These are phyloP conservation scores for Trichoplusia ni DNA, from an alignment of 1,140 invertebrate genomes.

Conservation along the genomic window DNA sequence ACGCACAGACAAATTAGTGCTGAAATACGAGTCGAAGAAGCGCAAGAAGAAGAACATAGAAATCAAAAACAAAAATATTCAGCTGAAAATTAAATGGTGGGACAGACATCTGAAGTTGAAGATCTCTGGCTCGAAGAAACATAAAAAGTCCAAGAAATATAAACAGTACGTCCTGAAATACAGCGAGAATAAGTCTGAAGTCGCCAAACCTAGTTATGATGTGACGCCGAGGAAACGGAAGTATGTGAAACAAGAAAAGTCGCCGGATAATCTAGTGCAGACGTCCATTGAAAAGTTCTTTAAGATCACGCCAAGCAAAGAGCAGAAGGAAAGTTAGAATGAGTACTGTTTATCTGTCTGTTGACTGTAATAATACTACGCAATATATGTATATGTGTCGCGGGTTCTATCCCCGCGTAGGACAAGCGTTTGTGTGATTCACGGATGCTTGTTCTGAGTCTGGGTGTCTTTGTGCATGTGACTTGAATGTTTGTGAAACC, in stretches of 20 bases:
- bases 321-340: neutral
- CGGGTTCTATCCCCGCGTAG: too few relatives aligned
- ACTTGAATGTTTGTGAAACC: too few relatives aligned
- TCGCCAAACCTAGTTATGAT: constrained; percentile 41
- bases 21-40: constrained; percentile 22
- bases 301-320: constrained; percentile 29
- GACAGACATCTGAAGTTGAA: constrained; percentile 46
- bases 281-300: constrained; percentile 65
- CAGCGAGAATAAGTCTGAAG: constrained; percentile 15
- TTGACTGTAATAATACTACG: too few relatives aligned
- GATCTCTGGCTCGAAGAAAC: constrained; percentile 39
- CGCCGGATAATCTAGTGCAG: constrained; percentile 55
- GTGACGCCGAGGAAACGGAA: constrained; percentile 48
- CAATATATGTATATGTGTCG: too few relatives aligned
- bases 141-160: constrained; percentile 34
- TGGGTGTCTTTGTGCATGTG: too few relatives aligned
- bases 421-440: too few relatives aligned
- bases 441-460: too few relatives aligned
- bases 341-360: neutral
- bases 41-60: constrained; percentile 40
- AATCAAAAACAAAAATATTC: constrained; percentile 48
- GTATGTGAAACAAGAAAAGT: constrained; percentile 45
- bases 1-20: constrained; percentile 3
- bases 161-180: constrained; percentile 61
- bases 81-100: constrained; percentile 54